Evolutionary conservation across 2,888 invertebrate genomes (phyloP).

Genomic region (Muscina levida): DNA sequence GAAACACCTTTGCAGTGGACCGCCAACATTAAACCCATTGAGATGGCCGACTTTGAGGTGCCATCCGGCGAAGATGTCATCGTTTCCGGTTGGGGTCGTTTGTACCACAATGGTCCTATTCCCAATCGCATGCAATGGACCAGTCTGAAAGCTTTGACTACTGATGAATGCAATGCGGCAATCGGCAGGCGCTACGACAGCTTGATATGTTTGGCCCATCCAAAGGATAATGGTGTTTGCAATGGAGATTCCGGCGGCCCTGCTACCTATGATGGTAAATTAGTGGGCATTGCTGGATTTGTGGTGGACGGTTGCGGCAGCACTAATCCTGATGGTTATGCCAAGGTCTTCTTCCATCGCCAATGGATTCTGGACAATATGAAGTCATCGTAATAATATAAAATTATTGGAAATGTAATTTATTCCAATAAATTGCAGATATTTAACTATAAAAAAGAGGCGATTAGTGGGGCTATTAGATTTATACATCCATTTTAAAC

Average conservation of each 20-base stretch:
- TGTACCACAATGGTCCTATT: constrained; percentile 62
- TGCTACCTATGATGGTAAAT: constrained; percentile 71
- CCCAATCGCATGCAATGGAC: constrained; percentile 72
- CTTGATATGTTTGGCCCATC: constrained; percentile 74
- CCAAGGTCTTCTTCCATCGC: constrained; percentile 68
- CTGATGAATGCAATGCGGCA: constrained; percentile 66
- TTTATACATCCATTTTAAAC: no score
- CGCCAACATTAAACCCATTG: constrained; percentile 69
- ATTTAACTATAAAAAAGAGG: no score
- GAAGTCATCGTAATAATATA: background rate
- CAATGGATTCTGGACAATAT: constrained; percentile 62
- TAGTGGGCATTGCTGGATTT: constrained; percentile 76
- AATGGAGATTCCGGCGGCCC: constrained; percentile 77
- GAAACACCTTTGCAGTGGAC: constrained; percentile 69
- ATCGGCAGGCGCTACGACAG: constrained; percentile 67
- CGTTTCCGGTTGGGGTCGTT: constrained; percentile 75
- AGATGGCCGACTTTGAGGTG: constrained; percentile 68
- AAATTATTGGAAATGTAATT: no score
- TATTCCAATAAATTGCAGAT: no score
- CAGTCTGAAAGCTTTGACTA: constrained; percentile 69
- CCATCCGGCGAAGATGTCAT: constrained; percentile 68
- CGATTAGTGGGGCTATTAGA: no score
- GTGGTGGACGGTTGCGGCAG: constrained; percentile 72
- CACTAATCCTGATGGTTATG: constrained; percentile 75
- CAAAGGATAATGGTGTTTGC: constrained; percentile 71